A percentile compares a stretch with the other conserved stretches of the same genome.
Evolutionary conservation across 2,797 vertebrate species (phyloP).

Genomic region (Sebastolobus altivelis): DNA sequence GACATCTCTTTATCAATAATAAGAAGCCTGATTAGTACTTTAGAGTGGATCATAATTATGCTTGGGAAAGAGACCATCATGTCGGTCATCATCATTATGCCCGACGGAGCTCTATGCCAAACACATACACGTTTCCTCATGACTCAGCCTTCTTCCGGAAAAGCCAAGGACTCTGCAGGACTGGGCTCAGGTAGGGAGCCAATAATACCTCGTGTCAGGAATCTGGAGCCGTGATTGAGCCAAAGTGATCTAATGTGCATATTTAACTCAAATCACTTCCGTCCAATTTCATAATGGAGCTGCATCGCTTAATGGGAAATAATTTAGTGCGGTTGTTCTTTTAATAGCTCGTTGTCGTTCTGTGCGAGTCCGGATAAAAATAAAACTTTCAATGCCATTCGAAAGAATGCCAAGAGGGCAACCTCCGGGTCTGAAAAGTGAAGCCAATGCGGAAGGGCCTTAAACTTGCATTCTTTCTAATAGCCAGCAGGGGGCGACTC

Average conservation of each 20-base stretch:
- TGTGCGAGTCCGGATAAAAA: slow-evolving; percentile 53
- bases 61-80: slow-evolving; percentile 42
- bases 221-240: slow-evolving; percentile 47
- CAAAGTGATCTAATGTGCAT: slow-evolving; percentile 46
- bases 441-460: too few relatives aligned
- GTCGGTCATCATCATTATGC: slow-evolving; percentile 53
- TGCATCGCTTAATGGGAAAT: slow-evolving; percentile 29
- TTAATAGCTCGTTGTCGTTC: slow-evolving; percentile 61
- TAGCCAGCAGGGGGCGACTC: too few relatives aligned
- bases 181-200: slow-evolving; percentile 48
- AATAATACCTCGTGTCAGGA: slow-evolving; percentile 36
- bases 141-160: slow-evolving; percentile 49
- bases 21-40: slow-evolving; percentile 35
- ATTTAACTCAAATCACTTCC: slow-evolving; percentile 54
- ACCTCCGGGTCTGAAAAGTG: too few relatives aligned
- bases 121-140: slow-evolving; percentile 54
- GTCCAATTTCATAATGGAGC: slow-evolving; percentile 51
- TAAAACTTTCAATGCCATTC: slow-evolving; percentile 21
- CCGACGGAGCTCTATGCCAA: slow-evolving; percentile 48
- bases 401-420: not conserved
- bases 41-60: slow-evolving; percentile 41
- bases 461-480: too few relatives aligned
- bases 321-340: slow-evolving; percentile 37
- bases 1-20: slow-evolving; percentile 33
- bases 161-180: slow-evolving; percentile 53